These are phyloP conservation scores for Drosophila algonquin DNA, from an alignment of 2,888 invertebrate species.

Conservation along the genomic window DNA sequence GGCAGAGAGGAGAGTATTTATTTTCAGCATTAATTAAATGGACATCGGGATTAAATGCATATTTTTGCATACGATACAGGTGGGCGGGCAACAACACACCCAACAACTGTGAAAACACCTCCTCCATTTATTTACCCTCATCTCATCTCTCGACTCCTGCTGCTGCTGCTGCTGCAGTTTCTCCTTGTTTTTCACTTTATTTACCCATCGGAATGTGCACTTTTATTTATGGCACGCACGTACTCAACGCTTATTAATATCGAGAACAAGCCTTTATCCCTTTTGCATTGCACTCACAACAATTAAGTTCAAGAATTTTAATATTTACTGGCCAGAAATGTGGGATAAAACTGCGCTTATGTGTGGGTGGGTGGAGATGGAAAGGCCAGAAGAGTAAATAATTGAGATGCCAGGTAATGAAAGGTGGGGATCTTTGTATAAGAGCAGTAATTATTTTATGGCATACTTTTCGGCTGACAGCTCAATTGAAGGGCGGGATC, in stretches of 20 bases:
- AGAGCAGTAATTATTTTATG: constrained; percentile 1
- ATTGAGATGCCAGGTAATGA: constrained; percentile 14
- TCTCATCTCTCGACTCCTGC: neutral
- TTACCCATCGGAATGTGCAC: constrained; percentile 46
- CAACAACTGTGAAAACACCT: constrained; percentile 5
- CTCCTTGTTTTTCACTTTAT: constrained; percentile 30
- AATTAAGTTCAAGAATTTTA: constrained; percentile 32
- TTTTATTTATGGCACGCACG: constrained; percentile 53
- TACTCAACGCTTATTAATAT: constrained; percentile 51
- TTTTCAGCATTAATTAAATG: constrained; percentile 72
- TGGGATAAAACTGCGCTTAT: too few species aligned
- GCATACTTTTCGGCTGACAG: constrained; percentile 25
- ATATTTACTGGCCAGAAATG: constrained; percentile 20
- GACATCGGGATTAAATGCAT: constrained; percentile 66
- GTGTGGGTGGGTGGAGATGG: neutral
- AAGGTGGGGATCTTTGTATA: neutral
- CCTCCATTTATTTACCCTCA: constrained; percentile 17
- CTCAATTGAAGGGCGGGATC: neutral
- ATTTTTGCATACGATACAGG: constrained; percentile 46
- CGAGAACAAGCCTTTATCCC: constrained; percentile 35
- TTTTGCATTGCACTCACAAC: constrained; percentile 31
- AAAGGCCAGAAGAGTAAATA: neutral
- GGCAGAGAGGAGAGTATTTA: constrained; percentile 49
- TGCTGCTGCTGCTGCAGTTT: neutral
- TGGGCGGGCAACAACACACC: neutral